These are phyloP conservation scores for Blera fallax DNA, from an alignment of 2,888 invertebrate genomes.

Conservation along the genomic window DNA sequence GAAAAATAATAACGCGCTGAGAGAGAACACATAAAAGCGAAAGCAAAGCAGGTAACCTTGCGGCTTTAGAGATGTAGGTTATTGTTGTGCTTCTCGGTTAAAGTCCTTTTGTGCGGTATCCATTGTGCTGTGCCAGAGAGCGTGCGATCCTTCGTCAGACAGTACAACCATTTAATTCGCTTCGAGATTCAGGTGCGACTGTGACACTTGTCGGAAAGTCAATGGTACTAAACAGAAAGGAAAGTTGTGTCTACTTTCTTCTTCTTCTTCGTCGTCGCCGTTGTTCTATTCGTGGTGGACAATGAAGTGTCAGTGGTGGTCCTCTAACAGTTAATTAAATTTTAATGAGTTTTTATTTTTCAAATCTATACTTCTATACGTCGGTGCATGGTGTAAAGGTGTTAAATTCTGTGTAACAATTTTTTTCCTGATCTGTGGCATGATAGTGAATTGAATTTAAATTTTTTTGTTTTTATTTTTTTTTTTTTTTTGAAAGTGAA, in stretches of 20 bases:
- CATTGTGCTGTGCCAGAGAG: slow-evolving; percentile 48
- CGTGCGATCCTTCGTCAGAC: slow-evolving; percentile 23
- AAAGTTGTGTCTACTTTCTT: slow-evolving; percentile 45
- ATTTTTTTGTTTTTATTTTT: background rate
- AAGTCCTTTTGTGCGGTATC: slow-evolving; percentile 57
- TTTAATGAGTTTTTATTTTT: background rate
- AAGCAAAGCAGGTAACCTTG: slow-evolving; percentile 59
- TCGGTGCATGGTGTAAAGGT: background rate
- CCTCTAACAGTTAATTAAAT: slow-evolving; percentile 9
- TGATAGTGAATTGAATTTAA: background rate
- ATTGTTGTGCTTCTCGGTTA: slow-evolving; percentile 41
- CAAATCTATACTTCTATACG: background rate
- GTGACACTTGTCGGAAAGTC: slow-evolving; percentile 63
- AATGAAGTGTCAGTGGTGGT: slow-evolving; percentile 43
- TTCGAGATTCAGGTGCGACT: slow-evolving; percentile 64
- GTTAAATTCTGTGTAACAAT: background rate
- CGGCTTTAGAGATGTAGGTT: slow-evolving; percentile 51
- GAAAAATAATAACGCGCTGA: slow-evolving; percentile 10
- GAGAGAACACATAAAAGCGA: slow-evolving; percentile 53
- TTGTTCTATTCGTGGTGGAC: slow-evolving; percentile 22
- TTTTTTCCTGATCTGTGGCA: background rate
- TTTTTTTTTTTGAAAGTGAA: slow-evolving; percentile 3
- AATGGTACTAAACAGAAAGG: slow-evolving; percentile 46
- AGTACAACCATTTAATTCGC: slow-evolving; percentile 42
- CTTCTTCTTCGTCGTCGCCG: slow-evolving; percentile 35